phyloP scores from a whole-genome alignment of 2,113 vertebrate genomes.

The Crotophaga sulcirostris region DNA sequence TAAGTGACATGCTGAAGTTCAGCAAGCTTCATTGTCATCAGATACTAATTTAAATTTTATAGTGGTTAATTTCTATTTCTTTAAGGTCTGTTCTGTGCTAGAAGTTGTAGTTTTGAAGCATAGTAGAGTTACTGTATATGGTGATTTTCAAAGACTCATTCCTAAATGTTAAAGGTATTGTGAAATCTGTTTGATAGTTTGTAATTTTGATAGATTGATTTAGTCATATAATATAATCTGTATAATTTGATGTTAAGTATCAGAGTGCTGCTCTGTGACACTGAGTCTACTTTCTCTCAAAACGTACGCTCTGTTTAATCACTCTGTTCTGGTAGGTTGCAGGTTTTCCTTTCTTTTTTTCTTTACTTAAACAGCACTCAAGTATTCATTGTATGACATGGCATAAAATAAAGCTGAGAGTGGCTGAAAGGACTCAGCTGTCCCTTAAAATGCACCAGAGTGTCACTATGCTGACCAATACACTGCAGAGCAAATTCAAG shows the following conservation, averaged over 20 bases:
- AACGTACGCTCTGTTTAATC: background rate
- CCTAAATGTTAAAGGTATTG: background rate
- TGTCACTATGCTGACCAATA: background rate
- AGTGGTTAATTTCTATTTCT: background rate
- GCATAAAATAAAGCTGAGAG: background rate
- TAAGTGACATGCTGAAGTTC: slow-evolving; percentile 72
- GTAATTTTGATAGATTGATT: background rate
- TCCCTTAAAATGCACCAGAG: background rate
- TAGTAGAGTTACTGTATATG: background rate
- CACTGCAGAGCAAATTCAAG: background rate
- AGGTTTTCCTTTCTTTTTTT: background rate
- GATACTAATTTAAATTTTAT: background rate
- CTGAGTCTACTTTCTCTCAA: background rate
- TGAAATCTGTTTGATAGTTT: too few species aligned
- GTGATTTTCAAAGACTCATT: background rate
- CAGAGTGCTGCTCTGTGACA: background rate
- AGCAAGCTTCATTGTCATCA: background rate
- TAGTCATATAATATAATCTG: background rate
- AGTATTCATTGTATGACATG: background rate
- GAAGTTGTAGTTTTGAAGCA: slow-evolving; percentile 13
- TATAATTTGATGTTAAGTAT: background rate
- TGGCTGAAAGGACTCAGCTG: background rate
- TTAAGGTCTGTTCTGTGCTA: background rate
- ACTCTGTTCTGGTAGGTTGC: background rate
- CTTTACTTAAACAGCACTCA: background rate